A percentile compares a stretch with the other conserved stretches of the same genome.
These are phyloP conservation scores for Acheta domesticus DNA, from an alignment of 2,888 invertebrate genomes.

Conservation along the genomic window DNA sequence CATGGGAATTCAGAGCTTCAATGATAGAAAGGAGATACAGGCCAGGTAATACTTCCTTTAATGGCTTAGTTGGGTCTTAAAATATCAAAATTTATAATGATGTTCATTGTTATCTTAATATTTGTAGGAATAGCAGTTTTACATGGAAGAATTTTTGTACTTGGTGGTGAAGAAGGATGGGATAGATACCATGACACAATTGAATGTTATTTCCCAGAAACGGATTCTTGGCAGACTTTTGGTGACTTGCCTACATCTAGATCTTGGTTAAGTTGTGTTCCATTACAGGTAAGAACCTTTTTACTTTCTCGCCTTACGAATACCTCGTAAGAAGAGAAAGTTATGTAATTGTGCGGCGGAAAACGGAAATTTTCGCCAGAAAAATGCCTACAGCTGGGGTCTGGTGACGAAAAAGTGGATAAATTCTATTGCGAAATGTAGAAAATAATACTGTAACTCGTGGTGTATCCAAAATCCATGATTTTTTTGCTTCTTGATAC, in stretches of 20 bases:
- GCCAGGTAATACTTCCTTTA: constrained; percentile 43
- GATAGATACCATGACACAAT: constrained; percentile 53
- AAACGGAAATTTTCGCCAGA: no score
- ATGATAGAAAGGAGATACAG: constrained; percentile 51
- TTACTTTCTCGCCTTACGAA: no score
- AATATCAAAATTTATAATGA: no score
- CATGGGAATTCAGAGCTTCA: constrained; percentile 48
- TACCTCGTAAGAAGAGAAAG: no score
- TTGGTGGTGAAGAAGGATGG: constrained; percentile 53
- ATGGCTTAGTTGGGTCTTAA: not conserved
- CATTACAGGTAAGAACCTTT: constrained; percentile 42
- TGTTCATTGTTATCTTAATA: not conserved
- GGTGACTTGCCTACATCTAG: constrained; percentile 51
- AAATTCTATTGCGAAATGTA: no score
- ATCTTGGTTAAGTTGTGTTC: constrained; percentile 52
- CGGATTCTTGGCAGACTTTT: constrained; percentile 48
- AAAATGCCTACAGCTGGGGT: no score
- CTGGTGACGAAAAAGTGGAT: no score
- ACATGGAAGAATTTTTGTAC: constrained; percentile 49
- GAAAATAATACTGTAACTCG: no score
- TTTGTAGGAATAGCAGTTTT: constrained; percentile 48
- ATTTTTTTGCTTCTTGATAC: no score
- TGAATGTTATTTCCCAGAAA: constrained; percentile 48
- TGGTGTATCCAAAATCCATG: no score
- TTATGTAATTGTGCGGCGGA: no score